Evolutionary conservation across 1,140 invertebrate species (phyloP).

Genomic region (Melanaphis sacchari): DNA sequence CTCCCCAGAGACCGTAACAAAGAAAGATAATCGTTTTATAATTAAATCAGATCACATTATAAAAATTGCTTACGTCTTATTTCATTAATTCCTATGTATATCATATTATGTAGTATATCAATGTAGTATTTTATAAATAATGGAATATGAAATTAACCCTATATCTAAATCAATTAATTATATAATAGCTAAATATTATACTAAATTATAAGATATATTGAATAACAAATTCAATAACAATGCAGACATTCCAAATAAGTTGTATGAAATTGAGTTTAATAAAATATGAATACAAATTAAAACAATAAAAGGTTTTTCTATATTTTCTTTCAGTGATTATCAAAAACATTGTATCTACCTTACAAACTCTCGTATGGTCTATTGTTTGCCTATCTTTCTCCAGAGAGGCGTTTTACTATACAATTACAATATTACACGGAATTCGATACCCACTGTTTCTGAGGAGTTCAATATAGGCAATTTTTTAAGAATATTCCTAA

Average conservation of each 20-base stretch:
- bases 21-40: background rate
- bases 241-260: background rate
- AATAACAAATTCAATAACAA: background rate
- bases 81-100: background rate
- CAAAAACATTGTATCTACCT: background rate
- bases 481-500: background rate
- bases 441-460: background rate
- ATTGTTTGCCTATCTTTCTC: constrained; percentile 22
- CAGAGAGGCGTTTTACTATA: background rate
- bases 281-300: background rate
- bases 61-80: background rate
- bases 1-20: background rate
- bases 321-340: background rate
- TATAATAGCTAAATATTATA: background rate
- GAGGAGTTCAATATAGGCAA: background rate
- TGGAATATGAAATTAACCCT: background rate
- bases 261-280: background rate
- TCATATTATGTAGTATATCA: no score
- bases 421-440: background rate
- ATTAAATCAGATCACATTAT: background rate
- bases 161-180: background rate
- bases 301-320: background rate
- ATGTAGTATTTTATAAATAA: background rate
- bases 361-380: background rate
- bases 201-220: background rate